Conservation (phyloP, 2,888 invertebrate species). For the Abrostola triplasia region DNA sequence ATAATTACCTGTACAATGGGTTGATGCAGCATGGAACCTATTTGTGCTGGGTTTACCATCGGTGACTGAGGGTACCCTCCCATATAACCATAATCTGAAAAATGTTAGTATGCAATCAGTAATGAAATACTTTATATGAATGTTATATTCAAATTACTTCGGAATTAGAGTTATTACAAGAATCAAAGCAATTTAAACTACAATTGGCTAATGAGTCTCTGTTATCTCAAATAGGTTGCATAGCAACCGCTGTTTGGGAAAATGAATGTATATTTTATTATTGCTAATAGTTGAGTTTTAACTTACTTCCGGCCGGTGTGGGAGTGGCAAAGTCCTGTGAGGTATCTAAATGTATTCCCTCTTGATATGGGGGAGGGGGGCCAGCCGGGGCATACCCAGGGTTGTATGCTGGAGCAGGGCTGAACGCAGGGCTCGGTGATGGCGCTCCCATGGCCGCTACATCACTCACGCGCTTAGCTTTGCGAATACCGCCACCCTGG, state of each 20-base stretch:
- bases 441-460: constrained; percentile 90
- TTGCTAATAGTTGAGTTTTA: constrained; percentile 12
- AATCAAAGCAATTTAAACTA: too few relatives aligned
- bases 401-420: constrained; percentile 66
- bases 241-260: too few relatives aligned
- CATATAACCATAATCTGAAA: constrained; percentile 75
- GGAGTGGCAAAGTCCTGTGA: constrained; percentile 71
- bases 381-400: constrained; percentile 69
- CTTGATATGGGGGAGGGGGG: constrained; percentile 75
- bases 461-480: constrained; percentile 91
- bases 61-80: constrained; percentile 70
- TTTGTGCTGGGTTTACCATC: constrained; percentile 74
- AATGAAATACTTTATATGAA: too few relatives aligned
- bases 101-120: too few relatives aligned
- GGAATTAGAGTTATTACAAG: too few relatives aligned
- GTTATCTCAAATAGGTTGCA: too few relatives aligned
- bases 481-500: constrained; percentile 81
- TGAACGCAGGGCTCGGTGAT: constrained; percentile 74
- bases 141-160: too few relatives aligned
- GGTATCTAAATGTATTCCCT: constrained; percentile 79
- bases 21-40: constrained; percentile 83
- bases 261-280: too few relatives aligned
- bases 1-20: constrained; percentile 80
- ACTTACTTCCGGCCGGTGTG: constrained; percentile 69
- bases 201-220: too few relatives aligned